These are phyloP conservation scores for Timema cristinae DNA, from an alignment of 2,888 invertebrate genomes.

Conservation along the genomic window DNA sequence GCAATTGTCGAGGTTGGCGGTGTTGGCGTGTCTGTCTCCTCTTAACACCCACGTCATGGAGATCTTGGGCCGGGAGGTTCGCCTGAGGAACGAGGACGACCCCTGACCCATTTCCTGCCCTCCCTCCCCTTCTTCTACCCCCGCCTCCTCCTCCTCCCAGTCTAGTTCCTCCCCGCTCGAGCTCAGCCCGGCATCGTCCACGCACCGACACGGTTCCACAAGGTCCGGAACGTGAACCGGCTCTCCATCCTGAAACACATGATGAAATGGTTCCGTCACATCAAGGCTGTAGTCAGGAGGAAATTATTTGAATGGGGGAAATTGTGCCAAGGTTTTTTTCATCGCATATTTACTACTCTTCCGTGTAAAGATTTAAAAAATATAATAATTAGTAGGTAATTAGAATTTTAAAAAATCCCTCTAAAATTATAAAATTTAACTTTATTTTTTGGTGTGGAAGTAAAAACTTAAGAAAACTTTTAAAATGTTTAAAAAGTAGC, in stretches of 20 bases:
- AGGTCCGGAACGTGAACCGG: conserved; percentile 28
- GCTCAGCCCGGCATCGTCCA: conserved; percentile 26
- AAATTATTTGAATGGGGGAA: no score
- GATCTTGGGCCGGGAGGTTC: conserved; percentile 56
- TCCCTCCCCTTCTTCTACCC: conserved; percentile 19
- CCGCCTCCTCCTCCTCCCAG: conserved; percentile 21
- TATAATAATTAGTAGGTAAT: no score
- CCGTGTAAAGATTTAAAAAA: no score
- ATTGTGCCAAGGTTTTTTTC: no score
- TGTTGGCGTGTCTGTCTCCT: conserved; percentile 47
- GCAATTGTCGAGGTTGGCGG: conserved; percentile 5
- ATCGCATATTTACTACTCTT: no score
- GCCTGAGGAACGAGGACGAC: conserved; percentile 39
- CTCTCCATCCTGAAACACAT: conserved; percentile 24
- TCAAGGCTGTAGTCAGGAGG: neutral
- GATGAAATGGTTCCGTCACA: neutral
- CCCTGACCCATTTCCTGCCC: conserved; percentile 42
- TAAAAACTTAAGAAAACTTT: no score
- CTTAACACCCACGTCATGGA: conserved; percentile 72
- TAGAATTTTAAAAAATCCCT: no score
- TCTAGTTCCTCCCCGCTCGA: conserved; percentile 17
- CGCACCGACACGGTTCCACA: conserved; percentile 29
- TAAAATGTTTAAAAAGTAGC: no score
- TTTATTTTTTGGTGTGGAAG: no score
- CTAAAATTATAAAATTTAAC: no score